phyloP scores from a whole-genome alignment of 1,140 invertebrate species.

The Drosophila cardini region DNA sequence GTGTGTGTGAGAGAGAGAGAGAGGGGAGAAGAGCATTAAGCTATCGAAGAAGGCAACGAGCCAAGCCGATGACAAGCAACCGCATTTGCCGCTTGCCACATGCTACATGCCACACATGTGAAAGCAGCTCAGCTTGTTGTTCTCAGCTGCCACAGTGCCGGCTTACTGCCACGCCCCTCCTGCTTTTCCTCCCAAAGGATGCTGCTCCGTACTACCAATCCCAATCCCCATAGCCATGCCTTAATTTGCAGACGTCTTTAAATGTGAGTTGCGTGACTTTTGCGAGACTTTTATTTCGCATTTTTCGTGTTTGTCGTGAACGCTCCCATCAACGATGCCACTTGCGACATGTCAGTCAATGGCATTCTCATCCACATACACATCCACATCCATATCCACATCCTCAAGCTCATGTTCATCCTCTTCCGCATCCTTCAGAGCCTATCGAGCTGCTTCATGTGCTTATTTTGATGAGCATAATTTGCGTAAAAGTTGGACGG shows the following conservation, averaged over 20 bases:
- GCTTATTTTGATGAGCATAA: constrained; percentile 50
- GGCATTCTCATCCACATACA: constrained; percentile 37
- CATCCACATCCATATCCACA: constrained; percentile 27
- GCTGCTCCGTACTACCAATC: too few relatives aligned
- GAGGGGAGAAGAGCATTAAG: constrained; percentile 38
- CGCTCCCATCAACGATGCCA: constrained; percentile 65
- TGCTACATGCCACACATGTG: constrained; percentile 20
- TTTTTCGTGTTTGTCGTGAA: constrained; percentile 14
- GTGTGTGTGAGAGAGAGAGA: not conserved
- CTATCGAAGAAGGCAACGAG: constrained; percentile 22
- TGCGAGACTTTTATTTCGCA: constrained; percentile 54
- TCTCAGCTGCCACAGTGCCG: constrained; percentile 9
- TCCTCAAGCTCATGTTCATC: constrained; percentile 25
- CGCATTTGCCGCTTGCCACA: constrained; percentile 33
- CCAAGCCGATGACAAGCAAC: constrained; percentile 38
- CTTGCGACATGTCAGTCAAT: constrained; percentile 62
- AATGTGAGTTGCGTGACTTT: constrained; percentile 76
- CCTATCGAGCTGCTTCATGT: constrained; percentile 6
- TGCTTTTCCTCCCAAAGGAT: not conserved
- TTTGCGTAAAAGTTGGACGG: constrained; percentile 46
- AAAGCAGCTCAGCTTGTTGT: constrained; percentile 28
- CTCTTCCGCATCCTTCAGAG: constrained; percentile 19
- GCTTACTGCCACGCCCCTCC: constrained; percentile 34
- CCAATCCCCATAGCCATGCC: not conserved
- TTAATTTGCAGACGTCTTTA: constrained; percentile 42